A percentile compares a stretch with the other conserved stretches of the same genome.
These are phyloP conservation scores for Ornithoptera alexandrae DNA, from an alignment of 2,888 invertebrate species.

Conservation along the genomic window DNA sequence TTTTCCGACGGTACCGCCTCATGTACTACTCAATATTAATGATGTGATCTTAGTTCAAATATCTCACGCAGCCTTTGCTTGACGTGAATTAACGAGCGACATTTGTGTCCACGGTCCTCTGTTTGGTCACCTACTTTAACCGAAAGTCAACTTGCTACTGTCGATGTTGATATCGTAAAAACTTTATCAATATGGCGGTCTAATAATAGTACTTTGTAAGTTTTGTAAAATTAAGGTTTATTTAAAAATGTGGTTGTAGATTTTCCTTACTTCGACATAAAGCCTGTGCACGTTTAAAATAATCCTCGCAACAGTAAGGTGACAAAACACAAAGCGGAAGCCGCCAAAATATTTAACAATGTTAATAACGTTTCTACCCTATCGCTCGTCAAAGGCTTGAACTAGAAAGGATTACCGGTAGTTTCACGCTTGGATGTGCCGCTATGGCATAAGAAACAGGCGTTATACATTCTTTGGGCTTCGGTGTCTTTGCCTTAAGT, in stretches of 20 bases:
- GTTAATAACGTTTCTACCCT: conserved; percentile 67
- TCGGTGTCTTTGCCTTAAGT: conserved; percentile 50
- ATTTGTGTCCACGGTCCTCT: conserved; percentile 65
- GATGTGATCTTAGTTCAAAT: conserved; percentile 76
- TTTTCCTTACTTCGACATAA: not conserved
- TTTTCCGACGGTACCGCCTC: conserved; percentile 65
- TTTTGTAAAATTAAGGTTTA: not conserved
- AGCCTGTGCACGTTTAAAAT: not conserved
- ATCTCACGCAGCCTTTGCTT: conserved; percentile 63
- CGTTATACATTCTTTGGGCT: conserved; percentile 53
- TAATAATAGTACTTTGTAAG: too few species aligned
- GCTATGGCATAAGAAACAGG: conserved; percentile 38
- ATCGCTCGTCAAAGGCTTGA: conserved; percentile 68
- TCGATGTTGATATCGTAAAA: not conserved
- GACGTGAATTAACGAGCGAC: conserved; percentile 73
- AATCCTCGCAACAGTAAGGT: conserved; percentile 3
- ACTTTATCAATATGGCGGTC: too few species aligned
- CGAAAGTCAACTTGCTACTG: conserved; percentile 9
- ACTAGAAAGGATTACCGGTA: conserved; percentile 71
- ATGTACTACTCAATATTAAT: conserved; percentile 75
- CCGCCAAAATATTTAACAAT: conserved; percentile 70
- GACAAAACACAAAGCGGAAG: conserved; percentile 50
- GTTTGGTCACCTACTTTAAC: conserved; percentile 51
- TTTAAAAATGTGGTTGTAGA: not conserved
- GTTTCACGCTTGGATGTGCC: conserved; percentile 58